phyloP scores from a whole-genome alignment of 2,888 invertebrate genomes.

The Phengaris alcon region DNA sequence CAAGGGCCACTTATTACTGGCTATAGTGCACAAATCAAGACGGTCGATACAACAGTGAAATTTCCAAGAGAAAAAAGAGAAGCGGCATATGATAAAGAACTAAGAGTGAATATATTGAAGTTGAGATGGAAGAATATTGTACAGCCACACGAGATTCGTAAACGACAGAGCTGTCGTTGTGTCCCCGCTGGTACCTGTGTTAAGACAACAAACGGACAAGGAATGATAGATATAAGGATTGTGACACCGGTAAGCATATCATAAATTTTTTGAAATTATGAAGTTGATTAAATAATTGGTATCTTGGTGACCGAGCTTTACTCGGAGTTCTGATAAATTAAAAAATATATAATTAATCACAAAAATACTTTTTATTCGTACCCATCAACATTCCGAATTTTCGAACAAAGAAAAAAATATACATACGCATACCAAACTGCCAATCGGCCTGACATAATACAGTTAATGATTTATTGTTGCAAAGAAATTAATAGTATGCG shows the following conservation, averaged over 20 bases:
- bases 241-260: slow-evolving; percentile 75
- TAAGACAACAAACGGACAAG: slow-evolving; percentile 67
- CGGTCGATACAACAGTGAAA: slow-evolving; percentile 58
- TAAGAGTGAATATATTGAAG: slow-evolving; percentile 32
- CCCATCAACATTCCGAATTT: too few relatives aligned
- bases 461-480: too few relatives aligned
- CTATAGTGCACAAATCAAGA: slow-evolving; percentile 57
- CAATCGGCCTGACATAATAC: too few relatives aligned
- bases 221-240: slow-evolving; percentile 81
- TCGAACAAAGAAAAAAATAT: too few relatives aligned
- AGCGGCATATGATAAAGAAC: slow-evolving; percentile 29
- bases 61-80: slow-evolving; percentile 66
- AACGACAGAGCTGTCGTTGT: slow-evolving; percentile 69
- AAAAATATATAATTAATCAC: too few relatives aligned
- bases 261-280: not conserved
- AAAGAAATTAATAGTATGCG: too few relatives aligned
- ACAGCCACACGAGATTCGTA: slow-evolving; percentile 53
- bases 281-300: not conserved
- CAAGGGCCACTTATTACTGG: slow-evolving; percentile 56
- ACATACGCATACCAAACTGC: too few relatives aligned
- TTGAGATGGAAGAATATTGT: slow-evolving; percentile 29
- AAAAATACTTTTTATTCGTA: too few relatives aligned
- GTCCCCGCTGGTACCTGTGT: slow-evolving; percentile 63
- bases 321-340: too few relatives aligned
- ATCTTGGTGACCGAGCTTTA: too few relatives aligned